Evolutionary conservation across 2,113 vertebrate genomes (phyloP), one percentile per base, ranked within the genome.

Genomic region (Corythoichthys haematopterus): DNA sequence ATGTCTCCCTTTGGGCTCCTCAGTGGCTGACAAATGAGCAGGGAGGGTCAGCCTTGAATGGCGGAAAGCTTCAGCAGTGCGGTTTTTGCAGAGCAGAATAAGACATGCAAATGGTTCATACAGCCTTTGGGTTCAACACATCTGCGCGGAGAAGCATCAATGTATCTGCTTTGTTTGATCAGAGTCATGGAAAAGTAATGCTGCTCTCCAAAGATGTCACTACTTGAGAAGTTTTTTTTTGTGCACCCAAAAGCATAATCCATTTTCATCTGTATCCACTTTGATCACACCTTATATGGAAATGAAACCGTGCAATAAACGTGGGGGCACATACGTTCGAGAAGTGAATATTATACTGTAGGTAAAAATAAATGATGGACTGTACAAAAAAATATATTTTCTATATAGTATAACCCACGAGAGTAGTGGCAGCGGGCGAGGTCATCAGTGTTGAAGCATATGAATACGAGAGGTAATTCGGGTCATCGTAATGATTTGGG

Each of bases 1-100:
- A 48, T 45, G 37, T 56, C 50, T 65, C 72, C 52, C 38, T 71
- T 59, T 67, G 37, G 63, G 75, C 57, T 61, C 75, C 47, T 64
- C 53, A 53, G 13, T 50, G 15, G 53, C 62, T 52, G 63, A 73
- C 11, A 66, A 71, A 77, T 15, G 15, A 70, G 28, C 13, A 35
- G 47, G 47, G 45, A 51, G 48, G 51, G 59, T 75, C 64, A 47
- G 14, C 37, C 15, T 46, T 53, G 36, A 78, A 62, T 28, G 2
- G 7, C 36, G 36, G 40, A 16, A 68, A 71, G 52, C 46, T 36
- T 68, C 15, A 12, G 53, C 43, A 46, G 13, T 12, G 33, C 20
- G 57, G 6, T 63, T 74, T 51, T 69, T 50, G 35, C 43, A 38
- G 15, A 50, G 67, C 33, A 68, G 3, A 71, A 59, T 50, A 53